Base-by-base conservation (phyloP, 2,113 vertebrate genomes). In the Catharus fuscescens region DNA sequence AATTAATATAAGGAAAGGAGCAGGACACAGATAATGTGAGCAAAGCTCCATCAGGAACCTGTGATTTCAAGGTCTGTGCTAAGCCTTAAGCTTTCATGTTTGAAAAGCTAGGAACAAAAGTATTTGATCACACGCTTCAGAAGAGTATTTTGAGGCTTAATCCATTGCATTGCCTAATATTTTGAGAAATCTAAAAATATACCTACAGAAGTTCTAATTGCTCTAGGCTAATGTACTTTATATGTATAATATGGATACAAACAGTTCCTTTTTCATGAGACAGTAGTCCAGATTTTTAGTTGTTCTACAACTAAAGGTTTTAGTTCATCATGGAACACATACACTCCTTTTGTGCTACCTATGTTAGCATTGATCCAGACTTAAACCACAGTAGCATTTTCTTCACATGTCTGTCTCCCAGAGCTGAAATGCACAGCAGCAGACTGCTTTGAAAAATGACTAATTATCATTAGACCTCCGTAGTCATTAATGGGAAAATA, bases 91-190 rank as follows among this genome's bases (percentile, higher is more conserved):
- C 53, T 91, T 89, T 94, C 54, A 42, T 38, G 20, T 50, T 73
- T 80, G n/a, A 80, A 88, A 80, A 93, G 26, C n/a, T 34, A 62
- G 13, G 40, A 82, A 61, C 31, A 69, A 71, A 24, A 59, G 20
- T 17, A 57, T 90, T 90, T 86, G 88, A 90, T 93, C 54, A 73
- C 18, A 32, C 18, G 73, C 76, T 93, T 88, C 67, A 88, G 69
- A 96, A 71, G 59, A 62, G 42, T 69, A 73, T 82, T 88, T 60
- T 82, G 42, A 86, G 62, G n/a, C 25, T 88, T 77, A 85, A 69
- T 61, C 42, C 42, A 52, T 19, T 57, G 18, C 72, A 73, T 17
- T 62, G 42, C 16, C 86, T 73, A 34, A 28, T 61, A 80, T 69
- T 84, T 76, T 72, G 53, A 79, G 48, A 89, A 71, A 64, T 52